Base-by-base conservation (phyloP, 2,797 vertebrate genomes). In the Melanotaenia parkinsoni region DNA sequence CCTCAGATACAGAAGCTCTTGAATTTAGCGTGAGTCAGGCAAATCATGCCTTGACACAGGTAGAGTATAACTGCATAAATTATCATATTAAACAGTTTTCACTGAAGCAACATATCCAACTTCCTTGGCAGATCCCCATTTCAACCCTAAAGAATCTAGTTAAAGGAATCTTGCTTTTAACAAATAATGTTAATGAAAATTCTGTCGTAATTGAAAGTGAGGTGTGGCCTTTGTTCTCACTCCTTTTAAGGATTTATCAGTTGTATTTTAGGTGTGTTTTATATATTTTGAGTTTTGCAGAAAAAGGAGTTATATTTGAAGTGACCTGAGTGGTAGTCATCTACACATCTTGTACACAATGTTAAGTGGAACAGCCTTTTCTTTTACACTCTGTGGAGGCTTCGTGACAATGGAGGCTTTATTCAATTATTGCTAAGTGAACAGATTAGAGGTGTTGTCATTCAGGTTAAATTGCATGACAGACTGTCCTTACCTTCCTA, bases 401-500 rank as follows among this genome's bases (percentile, higher is more conserved):
- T 58, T 7, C 18, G 69, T 77, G 84, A 81, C 81, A 69, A 76
- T 83, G 62, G 58, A 18, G 62, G n/a, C 51, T 67, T 67, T 61
- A 58, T 74, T 81, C 79, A 58, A 72, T 78, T 64, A 67, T 64
- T 71, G 74, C 59, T 75, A 78, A 58, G 50, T 72, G 74, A 80
- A 88, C 84, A 62, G 73, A 87, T 90, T 86, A 88, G 64, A 79
- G 63, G 63, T 75, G 83, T 79, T 69, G 65, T 77, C 71, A 76
- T 65, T 86, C 45, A 26, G 47, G 35, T 13, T 40, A 54, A 56
- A 54, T 54, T 67, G 16, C 43, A 3, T 64, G 58, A 74, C 53
- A 26, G 59, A 57, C 28, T 10, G 6, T 43, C 51, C 0, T 22
- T 37, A 20, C 33, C 14, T 70, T 75, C 62, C 26, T 28, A 20